A percentile compares a stretch with the other conserved stretches of the same genome.
These are phyloP conservation scores for Acomys russatus DNA, from an alignment of 2,797 vertebrate species.

Conservation along the genomic window DNA sequence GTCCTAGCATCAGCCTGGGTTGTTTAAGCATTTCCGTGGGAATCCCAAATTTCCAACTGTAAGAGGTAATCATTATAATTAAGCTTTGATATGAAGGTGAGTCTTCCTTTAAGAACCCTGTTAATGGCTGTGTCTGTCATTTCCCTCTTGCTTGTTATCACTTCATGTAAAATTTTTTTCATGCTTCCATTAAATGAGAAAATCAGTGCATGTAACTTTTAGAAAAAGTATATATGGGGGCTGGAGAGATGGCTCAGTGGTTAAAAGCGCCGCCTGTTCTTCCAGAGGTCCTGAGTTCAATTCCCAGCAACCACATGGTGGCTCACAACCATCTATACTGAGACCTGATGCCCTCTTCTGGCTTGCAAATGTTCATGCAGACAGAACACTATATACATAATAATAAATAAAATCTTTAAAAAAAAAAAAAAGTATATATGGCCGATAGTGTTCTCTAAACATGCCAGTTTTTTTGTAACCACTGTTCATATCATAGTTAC, in stretches of 20 bases:
- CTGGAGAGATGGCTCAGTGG: too few relatives aligned
- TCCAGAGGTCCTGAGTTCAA: too few relatives aligned
- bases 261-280: too few relatives aligned
- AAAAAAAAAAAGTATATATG: too few relatives aligned
- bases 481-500: not conserved
- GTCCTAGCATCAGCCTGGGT: not conserved
- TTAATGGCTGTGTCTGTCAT: not conserved
- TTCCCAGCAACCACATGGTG: too few relatives aligned
- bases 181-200: not conserved
- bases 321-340: too few relatives aligned
- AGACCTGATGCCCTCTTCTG: too few relatives aligned
- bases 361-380: too few relatives aligned
- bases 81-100: not conserved
- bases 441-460: not conserved
- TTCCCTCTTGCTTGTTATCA: conserved; percentile 19
- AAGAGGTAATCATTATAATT: not conserved
- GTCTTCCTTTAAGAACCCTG: not conserved
- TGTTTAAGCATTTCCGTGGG: not conserved
- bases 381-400: too few relatives aligned
- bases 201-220: not conserved
- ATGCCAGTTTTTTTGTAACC: not conserved
- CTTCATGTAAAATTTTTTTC: not conserved
- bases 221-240: not conserved
- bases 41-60: not conserved
- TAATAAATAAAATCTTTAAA: too few relatives aligned